Conservation (phyloP, 2,797 vertebrate genomes). For the Mustela erminea region DNA sequence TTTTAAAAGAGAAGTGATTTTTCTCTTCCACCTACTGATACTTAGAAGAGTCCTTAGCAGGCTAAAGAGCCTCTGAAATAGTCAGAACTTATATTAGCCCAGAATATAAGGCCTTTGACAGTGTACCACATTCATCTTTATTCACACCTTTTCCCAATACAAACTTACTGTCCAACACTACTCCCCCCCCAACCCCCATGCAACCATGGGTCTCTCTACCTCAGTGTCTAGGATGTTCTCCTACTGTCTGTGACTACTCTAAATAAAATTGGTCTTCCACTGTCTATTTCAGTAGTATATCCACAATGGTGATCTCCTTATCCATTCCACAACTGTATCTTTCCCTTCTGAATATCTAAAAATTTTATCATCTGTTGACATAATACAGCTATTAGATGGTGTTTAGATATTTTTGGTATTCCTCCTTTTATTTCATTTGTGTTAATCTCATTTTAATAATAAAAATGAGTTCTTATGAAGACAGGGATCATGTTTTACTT, state of each 20-base stretch:
- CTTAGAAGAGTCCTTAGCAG: neutral
- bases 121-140: neutral
- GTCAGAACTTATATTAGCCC: neutral
- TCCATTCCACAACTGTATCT: neutral
- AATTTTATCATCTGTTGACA: neutral
- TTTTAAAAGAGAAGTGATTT: neutral
- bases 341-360: slow-evolving; percentile 1
- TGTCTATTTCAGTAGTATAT: neutral
- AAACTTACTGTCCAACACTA: neutral
- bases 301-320: neutral
- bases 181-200: rapidly evolving
- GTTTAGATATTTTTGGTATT: neutral
- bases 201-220: neutral
- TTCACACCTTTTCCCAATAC: neutral
- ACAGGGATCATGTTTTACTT: neutral
- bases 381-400: neutral
- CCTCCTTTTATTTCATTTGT: neutral
- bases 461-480: neutral
- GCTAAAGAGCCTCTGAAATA: neutral
- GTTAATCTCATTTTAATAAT: slow-evolving; percentile 4
- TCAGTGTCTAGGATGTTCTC: neutral
- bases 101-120: neutral
- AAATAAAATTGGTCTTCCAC: neutral
- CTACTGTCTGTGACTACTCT: neutral
- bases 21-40: neutral